phyloP scores from a whole-genome alignment of 2,797 vertebrate species.

The Orestias chungarensis region DNA sequence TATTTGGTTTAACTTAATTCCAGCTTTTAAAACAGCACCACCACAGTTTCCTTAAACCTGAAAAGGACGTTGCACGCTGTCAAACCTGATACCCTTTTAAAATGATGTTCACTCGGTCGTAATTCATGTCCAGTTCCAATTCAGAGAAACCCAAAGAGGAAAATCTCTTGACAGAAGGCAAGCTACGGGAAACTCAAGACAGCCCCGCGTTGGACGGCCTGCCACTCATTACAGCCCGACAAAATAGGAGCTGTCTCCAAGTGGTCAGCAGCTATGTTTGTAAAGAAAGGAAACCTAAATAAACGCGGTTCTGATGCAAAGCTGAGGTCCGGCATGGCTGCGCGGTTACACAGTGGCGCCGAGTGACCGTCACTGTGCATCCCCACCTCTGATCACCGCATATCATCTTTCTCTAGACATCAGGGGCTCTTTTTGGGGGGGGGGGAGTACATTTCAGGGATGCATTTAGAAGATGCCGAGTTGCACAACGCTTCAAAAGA shows the following conservation, averaged over 20 bases:
- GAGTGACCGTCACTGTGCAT: conserved; percentile 68
- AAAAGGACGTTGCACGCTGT: conserved; percentile 40
- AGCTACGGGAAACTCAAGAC: conserved; percentile 46
- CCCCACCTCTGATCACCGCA: conserved; percentile 54
- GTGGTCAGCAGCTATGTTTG: conserved; percentile 72
- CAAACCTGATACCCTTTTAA: conserved; percentile 43
- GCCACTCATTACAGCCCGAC: conserved; percentile 70
- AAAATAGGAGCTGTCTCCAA: conserved; percentile 68
- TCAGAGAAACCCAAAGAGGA: conserved; percentile 4
- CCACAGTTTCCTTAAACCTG: conserved; percentile 46
- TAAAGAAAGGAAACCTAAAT: conserved; percentile 78
- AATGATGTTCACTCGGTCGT: conserved; percentile 56
- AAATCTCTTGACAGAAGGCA: conserved; percentile 43
- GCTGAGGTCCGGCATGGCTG: conserved; percentile 71
- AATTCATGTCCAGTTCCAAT: conserved; percentile 47
- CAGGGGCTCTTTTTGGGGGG: not conserved
- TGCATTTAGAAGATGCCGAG: not conserved
- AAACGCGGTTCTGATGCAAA: conserved; percentile 77
- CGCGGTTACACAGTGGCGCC: conserved; percentile 71
- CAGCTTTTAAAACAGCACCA: conserved; percentile 34
- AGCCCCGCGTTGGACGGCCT: conserved; percentile 41
- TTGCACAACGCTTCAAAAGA: not conserved
- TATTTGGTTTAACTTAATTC: conserved; percentile 49
- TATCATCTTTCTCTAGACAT: conserved; percentile 35
- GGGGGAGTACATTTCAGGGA: conserved; percentile 8